A percentile compares a stretch with the other conserved stretches of the same genome.
phyloP scores from a whole-genome alignment of 2,113 vertebrate species.

The Microcebus ravelobensis region DNA sequence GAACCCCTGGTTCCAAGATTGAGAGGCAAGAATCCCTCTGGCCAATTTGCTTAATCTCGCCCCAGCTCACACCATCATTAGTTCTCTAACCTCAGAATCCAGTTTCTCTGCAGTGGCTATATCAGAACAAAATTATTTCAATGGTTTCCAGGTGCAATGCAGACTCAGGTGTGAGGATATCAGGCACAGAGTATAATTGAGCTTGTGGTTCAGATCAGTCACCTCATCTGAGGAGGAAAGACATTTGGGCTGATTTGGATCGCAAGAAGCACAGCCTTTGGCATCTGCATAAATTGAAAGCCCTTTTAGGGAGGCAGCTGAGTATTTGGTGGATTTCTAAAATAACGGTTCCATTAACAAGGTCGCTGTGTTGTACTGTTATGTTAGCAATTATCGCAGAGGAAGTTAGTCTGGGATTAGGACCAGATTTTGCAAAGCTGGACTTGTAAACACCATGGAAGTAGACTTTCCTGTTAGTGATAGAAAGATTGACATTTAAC shows the following conservation, averaged over 20 bases:
- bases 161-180: constrained; percentile 22
- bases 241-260: neutral
- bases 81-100: neutral
- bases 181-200: neutral
- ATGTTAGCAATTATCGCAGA: constrained; percentile 79
- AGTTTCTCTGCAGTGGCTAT: neutral
- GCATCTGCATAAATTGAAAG: constrained; percentile 44
- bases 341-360: constrained; percentile 63
- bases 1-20: neutral
- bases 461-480: constrained; percentile 82
- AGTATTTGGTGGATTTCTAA: constrained; percentile 57
- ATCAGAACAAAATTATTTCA: constrained; percentile 49
- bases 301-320: neutral
- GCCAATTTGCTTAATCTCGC: neutral
- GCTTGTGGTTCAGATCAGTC: neutral
- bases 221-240: neutral
- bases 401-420: constrained; percentile 84
- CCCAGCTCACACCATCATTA: neutral
- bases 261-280: constrained; percentile 20
- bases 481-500: constrained; percentile 79
- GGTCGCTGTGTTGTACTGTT: constrained; percentile 64
- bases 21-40: neutral
- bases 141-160: constrained; percentile 11
- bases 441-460: constrained; percentile 81
- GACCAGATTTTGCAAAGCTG: constrained; percentile 79